Percentiles rank a stretch among this genome's conserved stretches.
phyloP scores from a whole-genome alignment of 1,140 invertebrate species.

The Drosophila ambigua region DNA sequence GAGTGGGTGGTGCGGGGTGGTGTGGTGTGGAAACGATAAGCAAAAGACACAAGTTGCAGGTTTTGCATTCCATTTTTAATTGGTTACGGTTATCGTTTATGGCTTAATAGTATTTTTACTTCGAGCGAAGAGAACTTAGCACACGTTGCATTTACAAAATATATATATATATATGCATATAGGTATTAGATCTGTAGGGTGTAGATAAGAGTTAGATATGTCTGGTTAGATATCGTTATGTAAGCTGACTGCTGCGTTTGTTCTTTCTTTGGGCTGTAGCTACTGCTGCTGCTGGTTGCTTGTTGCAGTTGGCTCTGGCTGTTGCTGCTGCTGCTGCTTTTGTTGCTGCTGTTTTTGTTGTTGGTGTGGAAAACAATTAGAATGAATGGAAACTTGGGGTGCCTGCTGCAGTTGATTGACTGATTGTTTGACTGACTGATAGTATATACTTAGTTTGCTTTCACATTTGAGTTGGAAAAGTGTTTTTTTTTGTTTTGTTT shows the following conservation, averaged over 20 bases:
- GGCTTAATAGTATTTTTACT: conserved; percentile 35
- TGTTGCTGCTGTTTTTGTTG: conserved; percentile 48
- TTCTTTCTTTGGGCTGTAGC: too few relatives aligned
- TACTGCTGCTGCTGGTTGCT: conserved; percentile 5
- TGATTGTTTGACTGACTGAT: not conserved
- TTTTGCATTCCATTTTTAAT: conserved; percentile 70
- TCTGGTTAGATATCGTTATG: conserved; percentile 16
- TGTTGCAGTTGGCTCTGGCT: not conserved
- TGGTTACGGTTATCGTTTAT: conserved; percentile 57
- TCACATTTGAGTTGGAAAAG: conserved; percentile 38
- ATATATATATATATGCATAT: conserved; percentile 19
- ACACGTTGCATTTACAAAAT: conserved; percentile 41
- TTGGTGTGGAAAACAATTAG: conserved; percentile 41
- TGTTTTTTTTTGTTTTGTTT: conserved; percentile 11
- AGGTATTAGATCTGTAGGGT: conserved; percentile 2
- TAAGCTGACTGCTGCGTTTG: conserved; percentile 44
- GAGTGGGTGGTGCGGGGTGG: too few relatives aligned
- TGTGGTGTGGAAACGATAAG: conserved; percentile 44
- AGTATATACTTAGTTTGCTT: conserved; percentile 13
- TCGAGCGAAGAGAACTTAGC: not conserved
- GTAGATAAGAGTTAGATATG: conserved; percentile 33
- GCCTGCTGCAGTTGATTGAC: conserved; percentile 16
- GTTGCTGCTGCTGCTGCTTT: conserved; percentile 36
- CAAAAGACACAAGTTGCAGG: conserved; percentile 70
- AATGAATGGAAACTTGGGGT: conserved; percentile 32